Conservation (phyloP, 2,113 vertebrate species). For the Enhydra lutris region DNA sequence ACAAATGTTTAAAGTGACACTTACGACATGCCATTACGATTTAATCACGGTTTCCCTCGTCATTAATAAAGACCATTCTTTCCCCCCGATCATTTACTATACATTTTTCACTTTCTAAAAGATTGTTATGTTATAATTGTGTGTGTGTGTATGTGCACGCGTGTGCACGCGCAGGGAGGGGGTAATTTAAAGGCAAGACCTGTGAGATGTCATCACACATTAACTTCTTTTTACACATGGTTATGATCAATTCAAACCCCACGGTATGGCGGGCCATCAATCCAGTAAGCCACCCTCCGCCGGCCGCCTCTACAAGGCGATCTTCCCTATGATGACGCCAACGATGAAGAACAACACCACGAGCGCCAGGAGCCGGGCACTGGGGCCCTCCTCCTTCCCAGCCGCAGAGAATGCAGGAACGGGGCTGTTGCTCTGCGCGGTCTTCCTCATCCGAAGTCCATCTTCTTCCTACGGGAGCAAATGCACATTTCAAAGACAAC, state of each 20-base stretch:
- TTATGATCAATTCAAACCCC: slow-evolving; percentile 91
- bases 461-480: slow-evolving; percentile 90
- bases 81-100: slow-evolving; percentile 68
- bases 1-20: slow-evolving; percentile 82
- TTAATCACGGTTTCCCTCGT: slow-evolving; percentile 74
- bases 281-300: slow-evolving; percentile 85
- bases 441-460: slow-evolving; percentile 94
- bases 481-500: not conserved
- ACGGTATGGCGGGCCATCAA: slow-evolving; percentile 87
- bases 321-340: slow-evolving; percentile 95
- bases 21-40: slow-evolving; percentile 77
- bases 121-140: slow-evolving; percentile 81
- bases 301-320: slow-evolving; percentile 95
- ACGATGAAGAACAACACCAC: slow-evolving; percentile 95
- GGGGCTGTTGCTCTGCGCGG: slow-evolving; percentile 88
- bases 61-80: slow-evolving; percentile 74
- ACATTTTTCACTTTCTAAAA: slow-evolving; percentile 82
- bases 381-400: slow-evolving; percentile 93
- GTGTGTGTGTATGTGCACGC: not conserved
- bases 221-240: slow-evolving; percentile 88
- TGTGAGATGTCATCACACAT: slow-evolving; percentile 90
- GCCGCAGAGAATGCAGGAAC: slow-evolving; percentile 76
- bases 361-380: slow-evolving; percentile 90
- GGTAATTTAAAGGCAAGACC: slow-evolving; percentile 94
- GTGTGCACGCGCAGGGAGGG: slow-evolving; percentile 65